Conservation (phyloP, 37 sponge, comb jelly and placozoan genomes). For the Beroe ovata region DNA sequence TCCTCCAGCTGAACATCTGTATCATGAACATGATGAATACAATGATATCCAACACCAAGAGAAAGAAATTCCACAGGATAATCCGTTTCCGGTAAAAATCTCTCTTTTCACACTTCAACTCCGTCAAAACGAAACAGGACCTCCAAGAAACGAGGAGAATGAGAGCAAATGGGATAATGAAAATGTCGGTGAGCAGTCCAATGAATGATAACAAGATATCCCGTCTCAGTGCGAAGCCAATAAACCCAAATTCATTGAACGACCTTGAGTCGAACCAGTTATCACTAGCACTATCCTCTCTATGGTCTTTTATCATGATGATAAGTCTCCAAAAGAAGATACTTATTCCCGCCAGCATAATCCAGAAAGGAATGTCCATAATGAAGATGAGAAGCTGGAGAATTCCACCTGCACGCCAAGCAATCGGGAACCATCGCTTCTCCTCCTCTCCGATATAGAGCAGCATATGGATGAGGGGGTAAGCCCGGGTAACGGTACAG, state of each 20-base stretch:
- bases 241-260: not conserved
- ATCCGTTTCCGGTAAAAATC: not conserved
- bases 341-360: not conserved
- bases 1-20: constrained; percentile 15
- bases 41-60: not conserved
- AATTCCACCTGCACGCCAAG: constrained; percentile 1
- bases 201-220: not conserved
- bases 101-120: not conserved
- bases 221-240: not conserved
- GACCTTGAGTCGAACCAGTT: constrained; percentile 1
- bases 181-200: constrained; percentile 12
- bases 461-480: constrained; percentile 5
- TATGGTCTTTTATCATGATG: not conserved
- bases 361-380: constrained; percentile 36
- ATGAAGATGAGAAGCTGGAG: constrained; percentile 49
- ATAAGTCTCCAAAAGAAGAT: constrained; percentile 38
- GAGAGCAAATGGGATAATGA: constrained; percentile 41
- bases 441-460: not conserved
- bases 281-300: not conserved
- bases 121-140: not conserved
- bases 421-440: not conserved
- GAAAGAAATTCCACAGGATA: not conserved
- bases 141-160: constrained; percentile 4
- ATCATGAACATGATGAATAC: constrained; percentile 8
- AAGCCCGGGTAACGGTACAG: constrained; percentile 16